These are phyloP conservation scores for Cyclophora punctaria DNA, from an alignment of 2,888 invertebrate genomes.

Conservation along the genomic window DNA sequence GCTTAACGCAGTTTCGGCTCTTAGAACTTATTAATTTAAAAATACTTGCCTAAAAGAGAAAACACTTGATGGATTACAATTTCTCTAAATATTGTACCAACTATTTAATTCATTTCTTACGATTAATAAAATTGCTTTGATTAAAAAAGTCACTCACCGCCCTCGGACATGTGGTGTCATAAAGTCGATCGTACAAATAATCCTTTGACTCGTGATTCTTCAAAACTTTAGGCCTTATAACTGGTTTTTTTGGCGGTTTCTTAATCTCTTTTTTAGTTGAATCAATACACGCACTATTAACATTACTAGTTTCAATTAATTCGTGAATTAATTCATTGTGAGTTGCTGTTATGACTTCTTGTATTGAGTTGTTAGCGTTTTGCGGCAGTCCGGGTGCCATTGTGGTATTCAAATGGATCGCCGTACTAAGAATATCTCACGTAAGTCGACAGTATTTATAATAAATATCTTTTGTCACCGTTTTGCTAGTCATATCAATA, in stretches of 20 bases:
- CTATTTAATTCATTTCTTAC: too few species aligned
- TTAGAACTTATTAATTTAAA: too few species aligned
- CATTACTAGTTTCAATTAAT: conserved; percentile 23
- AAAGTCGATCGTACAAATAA: conserved; percentile 58
- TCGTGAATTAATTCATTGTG: conserved; percentile 6
- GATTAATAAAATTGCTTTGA: too few species aligned
- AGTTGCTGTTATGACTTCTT: neutral
- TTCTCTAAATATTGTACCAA: too few species aligned
- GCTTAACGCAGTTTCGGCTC: too few species aligned
- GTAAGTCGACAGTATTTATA: too few species aligned
- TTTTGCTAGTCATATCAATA: too few species aligned
- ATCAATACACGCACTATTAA: neutral
- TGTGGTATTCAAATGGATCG: too few species aligned
- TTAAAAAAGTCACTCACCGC: conserved; percentile 38
- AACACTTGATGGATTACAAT: too few species aligned
- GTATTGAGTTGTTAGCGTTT: neutral
- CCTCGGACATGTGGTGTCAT: conserved; percentile 51
- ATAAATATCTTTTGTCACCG: too few species aligned
- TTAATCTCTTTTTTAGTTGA: conserved; percentile 3
- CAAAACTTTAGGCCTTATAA: conserved; percentile 54
- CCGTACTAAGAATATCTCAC: too few species aligned
- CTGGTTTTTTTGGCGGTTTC: conserved; percentile 34
- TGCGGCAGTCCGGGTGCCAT: neutral
- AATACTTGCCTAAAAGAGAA: too few species aligned
- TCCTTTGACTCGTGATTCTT: conserved; percentile 53